Conservation (phyloP, 2,113 vertebrate species). For the mouse (Mus musculus) region DNA sequence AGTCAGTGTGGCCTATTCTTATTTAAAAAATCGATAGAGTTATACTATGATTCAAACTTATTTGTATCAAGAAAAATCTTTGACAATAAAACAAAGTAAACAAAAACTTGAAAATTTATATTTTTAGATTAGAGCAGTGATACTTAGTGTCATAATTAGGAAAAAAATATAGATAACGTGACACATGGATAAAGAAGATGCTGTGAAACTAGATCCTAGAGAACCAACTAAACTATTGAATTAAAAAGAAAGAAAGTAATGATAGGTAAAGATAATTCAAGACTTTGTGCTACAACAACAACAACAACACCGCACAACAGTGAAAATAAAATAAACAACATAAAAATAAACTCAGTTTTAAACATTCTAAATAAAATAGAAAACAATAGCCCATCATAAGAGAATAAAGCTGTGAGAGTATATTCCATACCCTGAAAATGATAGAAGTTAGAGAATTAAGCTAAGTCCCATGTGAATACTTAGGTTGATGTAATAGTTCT, state of each 20-base stretch:
- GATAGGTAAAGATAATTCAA: neutral
- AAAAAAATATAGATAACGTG: neutral
- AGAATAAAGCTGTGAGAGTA: neutral
- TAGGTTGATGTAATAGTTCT: neutral
- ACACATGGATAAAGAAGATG: neutral
- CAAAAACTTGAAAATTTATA: neutral
- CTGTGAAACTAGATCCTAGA: neutral
- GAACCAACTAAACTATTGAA: neutral
- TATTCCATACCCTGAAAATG: neutral
- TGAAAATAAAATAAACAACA: neutral
- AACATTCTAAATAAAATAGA: neutral
- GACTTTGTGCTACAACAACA: neutral
- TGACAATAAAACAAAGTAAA: neutral
- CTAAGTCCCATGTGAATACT: rapidly evolving
- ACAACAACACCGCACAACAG: no score
- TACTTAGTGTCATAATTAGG: neutral
- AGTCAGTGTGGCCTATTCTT: no score
- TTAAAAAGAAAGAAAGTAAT: neutral
- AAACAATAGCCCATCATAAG: neutral
- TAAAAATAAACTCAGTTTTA: neutral
- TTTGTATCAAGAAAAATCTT: neutral
- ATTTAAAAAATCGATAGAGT: neutral
- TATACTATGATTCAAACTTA: neutral
- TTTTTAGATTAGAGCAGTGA: neutral
- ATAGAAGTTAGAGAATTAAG: neutral